These are phyloP conservation scores for Coronaproctus castanopsis DNA, from an alignment of 2,888 invertebrate species.

Conservation along the genomic window DNA sequence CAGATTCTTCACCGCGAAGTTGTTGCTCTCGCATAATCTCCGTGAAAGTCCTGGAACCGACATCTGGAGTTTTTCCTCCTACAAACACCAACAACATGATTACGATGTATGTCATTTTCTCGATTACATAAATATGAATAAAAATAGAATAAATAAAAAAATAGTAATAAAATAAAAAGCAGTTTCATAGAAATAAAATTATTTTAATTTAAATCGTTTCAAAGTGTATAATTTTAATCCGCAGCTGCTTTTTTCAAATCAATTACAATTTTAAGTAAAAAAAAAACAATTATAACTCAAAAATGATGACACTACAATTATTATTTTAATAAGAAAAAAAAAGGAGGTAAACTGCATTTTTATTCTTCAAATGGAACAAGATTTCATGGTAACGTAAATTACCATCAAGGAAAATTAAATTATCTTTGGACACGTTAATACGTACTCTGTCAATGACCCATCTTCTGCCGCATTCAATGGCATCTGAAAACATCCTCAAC, in stretches of 20 bases:
- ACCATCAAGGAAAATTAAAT: neutral
- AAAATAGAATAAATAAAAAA: conserved; percentile 6
- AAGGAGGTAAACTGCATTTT: too few species aligned
- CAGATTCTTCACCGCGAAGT: conserved; percentile 73
- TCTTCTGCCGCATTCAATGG: neutral
- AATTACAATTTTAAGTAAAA: too few species aligned
- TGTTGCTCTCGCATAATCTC: conserved; percentile 94
- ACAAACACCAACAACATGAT: conserved; percentile 33
- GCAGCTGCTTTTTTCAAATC: too few species aligned
- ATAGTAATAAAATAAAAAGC: conserved; percentile 1
- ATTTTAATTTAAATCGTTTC: too few species aligned
- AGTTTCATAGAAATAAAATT: neutral
- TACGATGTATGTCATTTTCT: too few species aligned
- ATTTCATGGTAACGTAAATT: too few species aligned
- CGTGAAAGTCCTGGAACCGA: conserved; percentile 79
- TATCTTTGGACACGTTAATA: neutral
- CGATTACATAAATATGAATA: conserved; percentile 1
- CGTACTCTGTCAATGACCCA: neutral
- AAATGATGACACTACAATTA: too few species aligned
- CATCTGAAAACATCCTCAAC: neutral
- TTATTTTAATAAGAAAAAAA: too few species aligned
- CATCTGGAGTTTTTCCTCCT: conserved; percentile 97
- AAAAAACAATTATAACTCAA: too few species aligned
- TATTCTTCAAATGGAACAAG: too few species aligned
- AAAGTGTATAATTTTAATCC: too few species aligned